Percentiles rank a stretch among this genome's conserved stretches.
Evolutionary conservation across 2,888 invertebrate genomes (phyloP).

Genomic region (Auanema sp.): DNA sequence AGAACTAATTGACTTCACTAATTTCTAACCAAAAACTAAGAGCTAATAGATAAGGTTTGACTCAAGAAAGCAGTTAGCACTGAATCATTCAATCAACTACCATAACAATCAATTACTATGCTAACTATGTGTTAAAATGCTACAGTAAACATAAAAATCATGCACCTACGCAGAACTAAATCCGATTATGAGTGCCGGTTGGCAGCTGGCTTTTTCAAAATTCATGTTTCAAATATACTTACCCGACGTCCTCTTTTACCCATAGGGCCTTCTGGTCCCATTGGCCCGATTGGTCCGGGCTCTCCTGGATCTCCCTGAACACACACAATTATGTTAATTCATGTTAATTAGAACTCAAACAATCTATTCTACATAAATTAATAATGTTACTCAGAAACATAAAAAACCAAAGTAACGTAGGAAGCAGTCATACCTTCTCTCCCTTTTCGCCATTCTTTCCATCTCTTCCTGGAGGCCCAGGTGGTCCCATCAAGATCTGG

Average conservation of each 20-base stretch:
- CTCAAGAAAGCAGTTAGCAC: too few species aligned
- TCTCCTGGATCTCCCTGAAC: constrained; percentile 52
- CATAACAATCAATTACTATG: too few species aligned
- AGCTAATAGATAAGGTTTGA: too few species aligned
- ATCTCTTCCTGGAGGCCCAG: constrained; percentile 54
- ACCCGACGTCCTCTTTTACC: constrained; percentile 58
- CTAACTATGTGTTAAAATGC: too few species aligned
- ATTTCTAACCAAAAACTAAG: too few species aligned
- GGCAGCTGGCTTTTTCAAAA: neutral
- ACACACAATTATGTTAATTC: constrained; percentile 6
- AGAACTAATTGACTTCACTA: neutral
- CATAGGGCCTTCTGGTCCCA: constrained; percentile 51
- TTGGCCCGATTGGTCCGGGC: constrained; percentile 52
- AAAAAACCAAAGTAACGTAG: neutral
- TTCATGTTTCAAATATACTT: constrained; percentile 23
- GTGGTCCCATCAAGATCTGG: constrained; percentile 46
- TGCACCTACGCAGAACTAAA: too few species aligned
- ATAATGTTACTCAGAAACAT: neutral
- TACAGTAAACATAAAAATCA: too few species aligned
- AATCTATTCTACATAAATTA: too few species aligned
- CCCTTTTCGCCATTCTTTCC: constrained; percentile 58
- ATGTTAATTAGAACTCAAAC: neutral
- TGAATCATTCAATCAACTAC: too few species aligned
- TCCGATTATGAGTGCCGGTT: too few species aligned
- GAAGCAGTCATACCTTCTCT: constrained; percentile 48